Evolutionary conservation across 2,797 vertebrate species (phyloP).

Genomic region (Babyrousa celebensis): DNA sequence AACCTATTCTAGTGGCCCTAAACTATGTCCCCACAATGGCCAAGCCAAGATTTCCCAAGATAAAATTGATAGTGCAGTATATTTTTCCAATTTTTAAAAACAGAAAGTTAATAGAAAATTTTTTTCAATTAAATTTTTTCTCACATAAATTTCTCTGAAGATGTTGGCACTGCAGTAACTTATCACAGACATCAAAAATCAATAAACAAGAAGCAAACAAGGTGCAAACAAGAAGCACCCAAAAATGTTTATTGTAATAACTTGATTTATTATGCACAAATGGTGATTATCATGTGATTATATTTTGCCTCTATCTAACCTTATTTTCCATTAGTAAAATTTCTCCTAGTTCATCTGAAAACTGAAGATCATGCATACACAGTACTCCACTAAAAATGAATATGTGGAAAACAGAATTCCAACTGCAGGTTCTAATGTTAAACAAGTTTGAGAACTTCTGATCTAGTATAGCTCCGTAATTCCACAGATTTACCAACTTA

Average conservation of each 20-base stretch:
- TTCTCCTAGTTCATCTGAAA: background rate
- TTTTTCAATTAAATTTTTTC: constrained; percentile 18
- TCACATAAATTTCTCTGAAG: background rate
- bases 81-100: constrained; percentile 44
- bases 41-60: constrained; percentile 15
- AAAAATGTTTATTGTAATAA: background rate
- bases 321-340: background rate
- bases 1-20: background rate
- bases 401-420: background rate
- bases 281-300: background rate
- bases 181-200: constrained; percentile 14
- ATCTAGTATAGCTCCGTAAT: background rate
- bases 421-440: background rate
- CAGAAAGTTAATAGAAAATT: background rate
- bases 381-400: background rate
- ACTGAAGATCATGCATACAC: background rate
- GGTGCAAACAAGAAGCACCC: background rate
- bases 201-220: background rate
- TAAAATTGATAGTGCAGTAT: background rate
- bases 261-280: background rate
- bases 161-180: background rate
- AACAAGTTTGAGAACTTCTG: background rate
- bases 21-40: constrained; percentile 16
- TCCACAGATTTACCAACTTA: background rate
- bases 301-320: background rate